Conservation (phyloP, 1,140 invertebrate genomes). For the Pseudobourletiella spinata region DNA sequence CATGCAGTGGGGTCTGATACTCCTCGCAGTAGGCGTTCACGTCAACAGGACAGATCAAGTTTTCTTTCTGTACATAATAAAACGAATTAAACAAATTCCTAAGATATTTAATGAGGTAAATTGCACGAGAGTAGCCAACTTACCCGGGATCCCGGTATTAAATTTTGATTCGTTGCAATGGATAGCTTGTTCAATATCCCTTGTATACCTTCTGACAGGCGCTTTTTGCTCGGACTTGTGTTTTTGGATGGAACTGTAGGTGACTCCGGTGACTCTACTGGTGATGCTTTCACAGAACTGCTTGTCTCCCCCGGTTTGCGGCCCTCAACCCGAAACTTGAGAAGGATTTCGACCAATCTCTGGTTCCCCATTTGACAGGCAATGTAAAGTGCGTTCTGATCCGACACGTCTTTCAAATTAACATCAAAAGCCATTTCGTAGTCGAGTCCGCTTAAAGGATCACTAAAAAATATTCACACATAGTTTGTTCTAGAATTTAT, state of each 20-base stretch:
- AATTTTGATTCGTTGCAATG: slow-evolving; percentile 30
- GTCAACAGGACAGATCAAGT: slow-evolving; percentile 56
- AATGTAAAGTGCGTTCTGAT: slow-evolving; percentile 80
- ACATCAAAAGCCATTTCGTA: slow-evolving; percentile 82
- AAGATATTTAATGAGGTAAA: too few species aligned
- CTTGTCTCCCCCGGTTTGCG: slow-evolving; percentile 46
- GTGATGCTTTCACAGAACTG: neutral
- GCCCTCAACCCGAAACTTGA: slow-evolving; percentile 63
- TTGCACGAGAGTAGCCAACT: too few species aligned
- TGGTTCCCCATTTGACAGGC: slow-evolving; percentile 74
- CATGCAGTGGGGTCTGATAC: slow-evolving; percentile 65
- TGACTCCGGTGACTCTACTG: slow-evolving; percentile 4
- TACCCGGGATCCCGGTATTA: too few species aligned
- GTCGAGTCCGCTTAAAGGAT: slow-evolving; percentile 43
- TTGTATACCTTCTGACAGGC: slow-evolving; percentile 78
- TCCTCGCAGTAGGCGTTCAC: slow-evolving; percentile 67
- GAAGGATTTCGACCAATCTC: slow-evolving; percentile 65
- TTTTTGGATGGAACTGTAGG: slow-evolving; percentile 29
- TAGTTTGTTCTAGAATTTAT: too few species aligned
- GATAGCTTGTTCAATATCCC: slow-evolving; percentile 69
- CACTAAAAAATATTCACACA: slow-evolving; percentile 5
- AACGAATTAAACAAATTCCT: slow-evolving; percentile 1
- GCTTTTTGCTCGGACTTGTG: slow-evolving; percentile 50
- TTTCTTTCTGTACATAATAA: slow-evolving; percentile 39
- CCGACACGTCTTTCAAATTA: slow-evolving; percentile 78